phyloP scores from a whole-genome alignment of 2,113 vertebrate genomes.

The Synodontis membranacea region DNA sequence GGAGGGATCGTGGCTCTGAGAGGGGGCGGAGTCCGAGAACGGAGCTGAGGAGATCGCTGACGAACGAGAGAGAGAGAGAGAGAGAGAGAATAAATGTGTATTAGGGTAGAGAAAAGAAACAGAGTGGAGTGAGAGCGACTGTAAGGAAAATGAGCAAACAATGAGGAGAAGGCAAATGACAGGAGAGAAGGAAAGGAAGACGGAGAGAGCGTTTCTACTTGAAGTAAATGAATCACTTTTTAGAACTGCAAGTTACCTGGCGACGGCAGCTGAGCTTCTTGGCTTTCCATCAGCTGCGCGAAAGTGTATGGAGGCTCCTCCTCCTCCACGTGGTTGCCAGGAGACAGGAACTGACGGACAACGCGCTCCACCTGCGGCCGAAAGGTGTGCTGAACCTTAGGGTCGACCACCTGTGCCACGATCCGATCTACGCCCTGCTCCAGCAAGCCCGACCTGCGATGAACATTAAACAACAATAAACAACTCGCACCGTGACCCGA shows the following conservation, averaged over 20 bases:
- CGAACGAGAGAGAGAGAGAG: background rate
- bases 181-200: background rate
- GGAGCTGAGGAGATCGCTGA: conserved; percentile 62
- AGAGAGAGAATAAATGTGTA: background rate
- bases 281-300: conserved; percentile 71
- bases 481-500: background rate
- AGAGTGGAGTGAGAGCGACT: background rate
- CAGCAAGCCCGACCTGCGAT: conserved; percentile 93
- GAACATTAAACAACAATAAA: background rate
- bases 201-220: background rate
- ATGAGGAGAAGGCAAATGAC: background rate
- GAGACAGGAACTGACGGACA: conserved; percentile 92
- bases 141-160: background rate
- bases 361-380: conserved; percentile 96
- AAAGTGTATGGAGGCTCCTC: conserved; percentile 53
- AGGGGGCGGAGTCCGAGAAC: conserved; percentile 84
- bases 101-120: background rate
- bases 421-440: conserved; percentile 98
- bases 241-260: conserved; percentile 70
- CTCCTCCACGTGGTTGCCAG: conserved; percentile 81
- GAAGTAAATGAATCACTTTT: background rate
- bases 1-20: conserved; percentile 80
- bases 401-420: conserved; percentile 97
- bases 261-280: conserved; percentile 69
- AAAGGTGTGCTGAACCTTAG: conserved; percentile 96